Percentiles rank a stretch among this genome's conserved stretches.
These are phyloP conservation scores for Ceratosolen fusciceps DNA, from an alignment of 1,140 invertebrate species.

Conservation along the genomic window DNA sequence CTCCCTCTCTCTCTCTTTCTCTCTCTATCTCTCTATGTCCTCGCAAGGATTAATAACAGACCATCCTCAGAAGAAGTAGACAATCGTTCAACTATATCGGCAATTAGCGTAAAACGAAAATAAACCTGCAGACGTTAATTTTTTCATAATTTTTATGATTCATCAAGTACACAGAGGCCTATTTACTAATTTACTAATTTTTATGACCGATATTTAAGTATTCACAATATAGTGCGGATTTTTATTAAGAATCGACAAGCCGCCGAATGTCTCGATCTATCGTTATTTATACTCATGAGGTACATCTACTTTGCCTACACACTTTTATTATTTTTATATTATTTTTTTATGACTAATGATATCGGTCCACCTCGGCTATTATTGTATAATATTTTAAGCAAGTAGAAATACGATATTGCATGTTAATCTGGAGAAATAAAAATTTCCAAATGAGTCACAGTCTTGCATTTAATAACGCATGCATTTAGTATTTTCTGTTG, in stretches of 20 bases:
- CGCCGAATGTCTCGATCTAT: too few relatives aligned
- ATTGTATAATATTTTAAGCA: not conserved
- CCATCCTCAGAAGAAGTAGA: not conserved
- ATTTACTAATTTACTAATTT: too few relatives aligned
- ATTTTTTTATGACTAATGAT: not conserved
- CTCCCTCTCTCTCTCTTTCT: too few relatives aligned
- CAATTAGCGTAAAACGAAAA: slow-evolving; percentile 17
- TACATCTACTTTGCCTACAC: not conserved
- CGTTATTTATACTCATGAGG: too few relatives aligned
- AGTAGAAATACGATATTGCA: not conserved
- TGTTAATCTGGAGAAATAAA: not conserved
- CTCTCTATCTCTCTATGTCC: not conserved
- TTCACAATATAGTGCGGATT: too few relatives aligned
- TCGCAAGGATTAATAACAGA: slow-evolving; percentile 8
- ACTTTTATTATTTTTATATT: not conserved
- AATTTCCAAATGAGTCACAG: not conserved
- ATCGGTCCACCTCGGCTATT: not conserved
- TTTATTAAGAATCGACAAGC: too few relatives aligned
- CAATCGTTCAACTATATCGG: slow-evolving; percentile 33
- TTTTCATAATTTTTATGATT: not conserved
- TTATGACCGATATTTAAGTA: too few relatives aligned
- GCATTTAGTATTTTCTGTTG: not conserved
- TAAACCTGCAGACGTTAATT: not conserved
- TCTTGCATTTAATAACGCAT: not conserved
- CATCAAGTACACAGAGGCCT: not conserved